phyloP scores from a whole-genome alignment of 1,140 invertebrate species.

The Fopius arisanus region DNA sequence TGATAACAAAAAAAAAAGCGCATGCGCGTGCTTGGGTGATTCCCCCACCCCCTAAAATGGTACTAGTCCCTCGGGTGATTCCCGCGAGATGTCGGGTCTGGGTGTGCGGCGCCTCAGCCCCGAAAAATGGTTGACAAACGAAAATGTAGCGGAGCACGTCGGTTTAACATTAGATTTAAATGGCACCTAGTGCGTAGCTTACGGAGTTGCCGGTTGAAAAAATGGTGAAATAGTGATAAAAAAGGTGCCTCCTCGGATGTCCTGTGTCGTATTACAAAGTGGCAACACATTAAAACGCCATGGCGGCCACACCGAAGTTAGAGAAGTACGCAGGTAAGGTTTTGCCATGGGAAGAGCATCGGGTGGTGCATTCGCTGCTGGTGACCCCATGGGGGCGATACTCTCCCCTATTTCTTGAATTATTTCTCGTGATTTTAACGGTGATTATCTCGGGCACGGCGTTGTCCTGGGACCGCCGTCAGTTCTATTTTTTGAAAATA shows the following conservation, averaged over 20 bases:
- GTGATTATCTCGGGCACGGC: too few relatives aligned
- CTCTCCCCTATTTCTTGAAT: too few relatives aligned
- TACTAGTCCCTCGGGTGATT: slow-evolving; percentile 34
- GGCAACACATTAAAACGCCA: slow-evolving; percentile 37
- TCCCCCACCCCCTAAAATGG: not conserved
- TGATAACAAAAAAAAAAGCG: too few relatives aligned
- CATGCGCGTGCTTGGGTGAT: not conserved
- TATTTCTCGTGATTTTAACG: too few relatives aligned
- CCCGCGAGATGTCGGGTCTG: slow-evolving; percentile 39
- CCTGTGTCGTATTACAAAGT: slow-evolving; percentile 24
- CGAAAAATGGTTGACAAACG: slow-evolving; percentile 61
- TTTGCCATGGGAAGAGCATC: not conserved
- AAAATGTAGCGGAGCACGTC: slow-evolving; percentile 62
- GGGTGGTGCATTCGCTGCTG: too few relatives aligned
- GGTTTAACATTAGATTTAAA: slow-evolving; percentile 61
- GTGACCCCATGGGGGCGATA: too few relatives aligned
- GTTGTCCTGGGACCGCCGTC: too few relatives aligned
- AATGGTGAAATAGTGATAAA: slow-evolving; percentile 54
- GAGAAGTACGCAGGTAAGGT: slow-evolving; percentile 59
- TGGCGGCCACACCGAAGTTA: slow-evolving; percentile 60
- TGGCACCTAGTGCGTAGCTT: slow-evolving; percentile 52
- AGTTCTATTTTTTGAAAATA: too few relatives aligned
- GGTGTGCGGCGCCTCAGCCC: slow-evolving; percentile 29
- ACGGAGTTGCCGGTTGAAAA: slow-evolving; percentile 47
- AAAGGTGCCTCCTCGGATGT: not conserved